Base-by-base conservation (phyloP, 2,113 vertebrate species). In the Sinocyclocheilus anophthalmus region DNA sequence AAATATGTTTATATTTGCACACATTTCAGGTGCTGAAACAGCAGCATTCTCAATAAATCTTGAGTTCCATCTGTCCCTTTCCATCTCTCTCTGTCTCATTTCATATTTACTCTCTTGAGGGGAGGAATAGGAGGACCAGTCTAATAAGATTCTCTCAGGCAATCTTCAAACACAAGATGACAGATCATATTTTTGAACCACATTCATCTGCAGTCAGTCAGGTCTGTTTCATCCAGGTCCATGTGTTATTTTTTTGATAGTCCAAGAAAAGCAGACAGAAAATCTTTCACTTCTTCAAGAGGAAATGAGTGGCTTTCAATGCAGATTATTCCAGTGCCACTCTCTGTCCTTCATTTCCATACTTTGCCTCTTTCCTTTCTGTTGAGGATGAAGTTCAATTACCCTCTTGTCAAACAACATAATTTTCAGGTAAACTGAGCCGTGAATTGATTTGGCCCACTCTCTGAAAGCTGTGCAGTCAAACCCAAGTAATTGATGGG, bases 361-460 rank as follows among this genome's bases (percentile, higher is more conserved):
- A 14, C 30, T 81, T 57, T 37, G 59, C 55, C 65, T 55, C 16
- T 48, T 50, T 45, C 9, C 9, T 65, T 86, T 81, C 4, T 37
- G 57, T 85, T 61, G 63, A 42, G 63, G 76, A 69, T 72, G 59
- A 65, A 73, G 67, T 81, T 57, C 70, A 76, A 30, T 24, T 83
- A 55, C 59, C 78, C 24, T 67, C 73, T 86, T 83, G 81, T 81
- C 85, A 69, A 88, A 84, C 45, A 33, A 53, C 77, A 75, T 89
- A 7, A 69, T 83, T 90, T 89, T 88, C 24, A 76, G 76, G 85
- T 90, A 70, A 89, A 87, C 72, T 61, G 65, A 84, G 69, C 53
- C 12, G 59, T n/a, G 67, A 65, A 85, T 89, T 63, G 76, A 88
- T 85, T 81, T 22, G 50, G 69, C 33, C 81, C 50, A 4, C 79